Evolutionary conservation across 92 coral and sea anemone species (phyloP), one percentile per base, ranked within the genome.

Genomic region (Palythoa caribaeorum): DNA sequence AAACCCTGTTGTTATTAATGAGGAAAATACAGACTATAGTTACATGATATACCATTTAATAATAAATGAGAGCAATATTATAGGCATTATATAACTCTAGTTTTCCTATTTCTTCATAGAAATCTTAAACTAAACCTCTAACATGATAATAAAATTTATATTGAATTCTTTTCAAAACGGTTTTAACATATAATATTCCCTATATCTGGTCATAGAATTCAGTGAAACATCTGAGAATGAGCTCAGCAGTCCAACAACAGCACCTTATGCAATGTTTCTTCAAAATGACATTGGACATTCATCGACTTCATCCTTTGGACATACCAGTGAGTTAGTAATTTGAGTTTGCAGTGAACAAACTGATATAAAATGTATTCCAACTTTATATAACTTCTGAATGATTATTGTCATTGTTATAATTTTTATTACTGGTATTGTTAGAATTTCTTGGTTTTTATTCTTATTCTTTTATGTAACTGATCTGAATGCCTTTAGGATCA

Each of bases 211-310:
- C 13, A 37, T 48, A 81, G 74, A 81, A 37, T 14, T 63, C 47
- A 66, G 86, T 68, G 86, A 81, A 68, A 38, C 57, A 21, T 81
- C 86, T 68, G 86, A 81, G 59, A 48, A 44, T 47, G 86, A 81
- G 21, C 19, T 66, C 44, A 1, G 62, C 21, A 81, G 86, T 63
- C 86, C 76, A 6, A 68, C 76, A 20, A 28, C 59, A 1, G 37
- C 86, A 19, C 76, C 86, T 10, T 81, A 81, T 20, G 86, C 86
- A 9, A 19, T 57, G 13, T 81, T 81, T 51, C 76, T 81, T 48
- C 86, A 81, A 69, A 81, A 44, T 66, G 86, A 81, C 28, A 38
- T 38, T 63, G 75, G 59, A 20, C 20, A 15, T 17, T 54, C 83
- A 35, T 14, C 83, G 1, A 44, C 50, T 44, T 44, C 50, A 4